Conservation (phyloP, 2,888 invertebrate genomes). For the Ochropleura plecta region DNA sequence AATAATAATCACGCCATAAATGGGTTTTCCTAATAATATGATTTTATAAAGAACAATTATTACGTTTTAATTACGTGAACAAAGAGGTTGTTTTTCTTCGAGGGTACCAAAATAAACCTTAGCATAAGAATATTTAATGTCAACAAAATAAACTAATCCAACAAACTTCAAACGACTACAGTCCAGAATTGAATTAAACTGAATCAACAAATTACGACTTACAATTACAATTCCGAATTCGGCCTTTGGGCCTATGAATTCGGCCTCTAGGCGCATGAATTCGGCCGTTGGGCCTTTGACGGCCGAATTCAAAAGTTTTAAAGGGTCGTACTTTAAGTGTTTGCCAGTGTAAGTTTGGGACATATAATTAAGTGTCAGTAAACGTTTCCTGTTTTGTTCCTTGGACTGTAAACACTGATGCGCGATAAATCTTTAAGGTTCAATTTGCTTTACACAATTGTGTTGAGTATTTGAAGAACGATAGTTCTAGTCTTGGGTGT, state of each 20-base stretch:
- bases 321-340: slow-evolving; percentile 42
- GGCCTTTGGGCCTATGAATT: slow-evolving; percentile 11
- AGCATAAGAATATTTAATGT: neutral
- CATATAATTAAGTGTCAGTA: slow-evolving; percentile 53
- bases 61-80: too few species aligned
- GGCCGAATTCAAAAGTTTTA: slow-evolving; percentile 40
- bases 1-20: too few species aligned
- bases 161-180: slow-evolving; percentile 11
- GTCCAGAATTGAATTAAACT: slow-evolving; percentile 48
- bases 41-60: too few species aligned
- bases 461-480: slow-evolving; percentile 14
- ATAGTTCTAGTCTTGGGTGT: neutral
- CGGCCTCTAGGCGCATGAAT: slow-evolving; percentile 19
- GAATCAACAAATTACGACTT: slow-evolving; percentile 43
- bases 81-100: neutral
- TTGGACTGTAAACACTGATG: slow-evolving; percentile 16
- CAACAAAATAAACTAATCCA: slow-evolving; percentile 15
- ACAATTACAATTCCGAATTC: slow-evolving; percentile 36
- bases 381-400: slow-evolving; percentile 43
- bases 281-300: slow-evolving; percentile 13
- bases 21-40: too few species aligned
- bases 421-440: slow-evolving; percentile 32
- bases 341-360: slow-evolving; percentile 32
- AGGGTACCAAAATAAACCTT: neutral
- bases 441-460: slow-evolving; percentile 20